These are phyloP conservation scores for Venusia cambrica DNA, from an alignment of 2,888 invertebrate species.

Conservation along the genomic window DNA sequence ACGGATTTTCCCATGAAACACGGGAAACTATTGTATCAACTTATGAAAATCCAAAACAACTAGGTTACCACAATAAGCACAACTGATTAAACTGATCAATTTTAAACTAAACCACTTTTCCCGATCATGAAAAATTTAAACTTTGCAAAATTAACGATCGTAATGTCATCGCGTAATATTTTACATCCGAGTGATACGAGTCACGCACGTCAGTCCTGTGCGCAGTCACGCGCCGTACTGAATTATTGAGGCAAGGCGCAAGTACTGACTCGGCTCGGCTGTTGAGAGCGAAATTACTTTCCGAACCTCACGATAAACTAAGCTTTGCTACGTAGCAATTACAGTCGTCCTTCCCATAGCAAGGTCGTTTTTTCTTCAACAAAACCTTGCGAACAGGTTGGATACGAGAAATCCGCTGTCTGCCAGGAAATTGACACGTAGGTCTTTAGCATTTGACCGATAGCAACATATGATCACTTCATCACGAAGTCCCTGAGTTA, in stretches of 20 bases:
- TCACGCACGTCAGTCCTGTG: slow-evolving; percentile 46
- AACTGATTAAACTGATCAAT: slow-evolving; percentile 31
- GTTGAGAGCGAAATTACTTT: slow-evolving; percentile 74
- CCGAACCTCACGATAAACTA: slow-evolving; percentile 47
- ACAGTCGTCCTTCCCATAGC: slow-evolving; percentile 44
- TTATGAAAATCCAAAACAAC: slow-evolving; percentile 44
- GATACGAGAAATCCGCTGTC: slow-evolving; percentile 62
- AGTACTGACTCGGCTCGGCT: slow-evolving; percentile 53
- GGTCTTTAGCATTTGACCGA: slow-evolving; percentile 52
- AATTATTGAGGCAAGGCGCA: slow-evolving; percentile 57
- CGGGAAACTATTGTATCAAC: slow-evolving; percentile 37
- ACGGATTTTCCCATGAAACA: slow-evolving; percentile 36
- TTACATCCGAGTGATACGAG: slow-evolving; percentile 33
- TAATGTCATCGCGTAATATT: slow-evolving; percentile 34
- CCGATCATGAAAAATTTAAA: slow-evolving; percentile 38
- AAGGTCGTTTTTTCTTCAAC: slow-evolving; percentile 44
- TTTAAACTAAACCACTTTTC: slow-evolving; percentile 33
- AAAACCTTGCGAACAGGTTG: slow-evolving; percentile 57
- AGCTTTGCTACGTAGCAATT: slow-evolving; percentile 40
- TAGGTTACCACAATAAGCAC: slow-evolving; percentile 33
- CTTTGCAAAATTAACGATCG: slow-evolving; percentile 49
- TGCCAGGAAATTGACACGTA: slow-evolving; percentile 53
- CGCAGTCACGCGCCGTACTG: slow-evolving; percentile 70
- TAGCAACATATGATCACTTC: slow-evolving; percentile 38
- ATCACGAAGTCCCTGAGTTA: slow-evolving; percentile 28